These are phyloP conservation scores for Lasioglossum zephyrum DNA, from an alignment of 2,888 invertebrate genomes.

Conservation along the genomic window DNA sequence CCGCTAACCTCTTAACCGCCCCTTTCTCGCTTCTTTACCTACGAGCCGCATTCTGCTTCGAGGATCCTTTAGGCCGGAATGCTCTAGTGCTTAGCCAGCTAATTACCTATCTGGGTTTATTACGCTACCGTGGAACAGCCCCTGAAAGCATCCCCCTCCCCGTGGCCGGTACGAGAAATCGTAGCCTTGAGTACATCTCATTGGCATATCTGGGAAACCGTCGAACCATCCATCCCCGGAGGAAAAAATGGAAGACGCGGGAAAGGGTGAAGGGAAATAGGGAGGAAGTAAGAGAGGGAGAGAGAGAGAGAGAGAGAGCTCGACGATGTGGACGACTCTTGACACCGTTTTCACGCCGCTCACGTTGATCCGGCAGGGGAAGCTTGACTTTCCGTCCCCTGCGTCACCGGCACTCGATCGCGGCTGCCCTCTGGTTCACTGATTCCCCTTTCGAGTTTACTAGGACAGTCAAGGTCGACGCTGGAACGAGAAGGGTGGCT, in stretches of 20 bases:
- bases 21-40: slow-evolving; percentile 35
- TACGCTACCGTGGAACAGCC: slow-evolving; percentile 14
- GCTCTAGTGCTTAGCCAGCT: slow-evolving; percentile 69
- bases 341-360: slow-evolving; percentile 41
- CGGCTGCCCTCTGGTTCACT: slow-evolving; percentile 16
- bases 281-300: not conserved
- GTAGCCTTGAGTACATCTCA: slow-evolving; percentile 26
- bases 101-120: slow-evolving; percentile 65
- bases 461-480: slow-evolving; percentile 17
- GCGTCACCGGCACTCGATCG: slow-evolving; percentile 40
- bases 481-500: not conserved
- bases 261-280: not conserved
- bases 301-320: not conserved
- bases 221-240: not conserved
- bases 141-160: not conserved
- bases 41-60: slow-evolving; percentile 52
- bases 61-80: slow-evolving; percentile 46
- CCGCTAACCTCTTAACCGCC: not conserved
- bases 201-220: slow-evolving; percentile 32
- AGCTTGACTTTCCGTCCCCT: slow-evolving; percentile 51
- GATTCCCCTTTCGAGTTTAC: not conserved
- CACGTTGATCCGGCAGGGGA: slow-evolving; percentile 5
- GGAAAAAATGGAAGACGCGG: slow-evolving; percentile 9
- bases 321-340: slow-evolving; percentile 43
- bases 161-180: not conserved